These are phyloP conservation scores for Chaitophorus viminalis DNA, from an alignment of 2,888 invertebrate species.

Conservation along the genomic window DNA sequence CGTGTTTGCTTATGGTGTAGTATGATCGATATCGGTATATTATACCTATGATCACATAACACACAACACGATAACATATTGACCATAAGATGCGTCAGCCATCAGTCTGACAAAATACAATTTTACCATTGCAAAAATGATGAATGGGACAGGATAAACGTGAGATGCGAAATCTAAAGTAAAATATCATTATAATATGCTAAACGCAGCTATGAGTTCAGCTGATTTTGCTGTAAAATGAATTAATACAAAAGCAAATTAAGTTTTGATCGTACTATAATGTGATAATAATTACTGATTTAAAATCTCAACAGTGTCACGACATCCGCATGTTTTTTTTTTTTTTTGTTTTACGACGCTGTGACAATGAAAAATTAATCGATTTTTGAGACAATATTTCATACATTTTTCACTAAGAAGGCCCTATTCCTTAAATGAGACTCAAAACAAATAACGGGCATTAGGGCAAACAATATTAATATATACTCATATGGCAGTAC, in stretches of 20 bases:
- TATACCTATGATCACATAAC: neutral
- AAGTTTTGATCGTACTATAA: neutral
- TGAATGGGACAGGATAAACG: neutral
- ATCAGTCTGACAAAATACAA: neutral
- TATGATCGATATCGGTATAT: neutral
- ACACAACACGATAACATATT: neutral
- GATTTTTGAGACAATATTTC: neutral
- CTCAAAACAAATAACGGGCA: neutral
- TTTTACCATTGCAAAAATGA: neutral
- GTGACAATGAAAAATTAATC: conserved; percentile 28
- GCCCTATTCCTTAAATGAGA: conserved; percentile 5
- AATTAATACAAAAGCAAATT: too few relatives aligned
- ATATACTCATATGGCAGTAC: neutral
- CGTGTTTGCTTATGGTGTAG: neutral
- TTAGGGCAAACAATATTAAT: neutral
- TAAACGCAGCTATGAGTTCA: too few relatives aligned
- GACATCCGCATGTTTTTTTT: neutral
- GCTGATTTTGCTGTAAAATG: too few relatives aligned
- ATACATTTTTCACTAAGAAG: neutral
- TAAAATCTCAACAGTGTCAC: conserved; percentile 1
- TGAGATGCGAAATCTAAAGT: neutral
- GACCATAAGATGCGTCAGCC: neutral
- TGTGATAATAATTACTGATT: conserved; percentile 2
- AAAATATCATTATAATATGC: too few relatives aligned
- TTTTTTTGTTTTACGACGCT: neutral